Conservation (phyloP, 2,113 vertebrate species). For the Oryzias celebensis region DNA sequence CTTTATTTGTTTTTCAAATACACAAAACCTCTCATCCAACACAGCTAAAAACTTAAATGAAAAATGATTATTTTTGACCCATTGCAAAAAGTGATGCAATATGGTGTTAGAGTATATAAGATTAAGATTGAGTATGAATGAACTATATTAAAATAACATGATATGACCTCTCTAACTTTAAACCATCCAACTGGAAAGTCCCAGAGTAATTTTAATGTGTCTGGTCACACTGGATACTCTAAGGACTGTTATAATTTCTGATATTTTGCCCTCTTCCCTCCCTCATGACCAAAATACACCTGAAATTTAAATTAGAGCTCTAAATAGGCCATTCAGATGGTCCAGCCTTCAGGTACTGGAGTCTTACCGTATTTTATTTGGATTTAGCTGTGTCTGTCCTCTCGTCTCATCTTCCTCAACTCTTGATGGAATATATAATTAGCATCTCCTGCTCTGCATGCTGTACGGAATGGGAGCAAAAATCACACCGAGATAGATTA, state of each 20-base stretch:
- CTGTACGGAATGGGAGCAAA: constrained; percentile 23
- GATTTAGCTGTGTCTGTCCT: constrained; percentile 34
- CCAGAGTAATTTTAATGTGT: neutral
- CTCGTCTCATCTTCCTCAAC: constrained; percentile 36
- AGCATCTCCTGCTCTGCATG: constrained; percentile 22
- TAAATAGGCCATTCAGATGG: constrained; percentile 26
- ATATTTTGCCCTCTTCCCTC: neutral
- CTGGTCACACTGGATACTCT: constrained; percentile 1
- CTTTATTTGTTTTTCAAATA: too few relatives aligned
- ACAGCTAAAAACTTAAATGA: too few relatives aligned
- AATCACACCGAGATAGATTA: constrained; percentile 30
- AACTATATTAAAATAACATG: too few relatives aligned
- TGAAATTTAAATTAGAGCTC: constrained; percentile 38
- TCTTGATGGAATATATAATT: constrained; percentile 41
- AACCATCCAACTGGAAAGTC: constrained; percentile 7
- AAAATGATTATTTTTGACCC: too few relatives aligned
- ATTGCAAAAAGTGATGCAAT: too few relatives aligned
- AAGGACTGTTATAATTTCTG: constrained; percentile 26
- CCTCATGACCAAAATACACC: neutral
- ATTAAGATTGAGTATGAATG: too few relatives aligned
- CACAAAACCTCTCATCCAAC: too few relatives aligned
- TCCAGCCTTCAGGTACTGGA: constrained; percentile 34
- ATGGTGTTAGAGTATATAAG: too few relatives aligned
- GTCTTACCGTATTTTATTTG: constrained; percentile 35
- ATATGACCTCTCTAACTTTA: neutral